These are phyloP conservation scores for Camelus dromedarius DNA, from an alignment of 2,113 vertebrate genomes.

Conservation along the genomic window DNA sequence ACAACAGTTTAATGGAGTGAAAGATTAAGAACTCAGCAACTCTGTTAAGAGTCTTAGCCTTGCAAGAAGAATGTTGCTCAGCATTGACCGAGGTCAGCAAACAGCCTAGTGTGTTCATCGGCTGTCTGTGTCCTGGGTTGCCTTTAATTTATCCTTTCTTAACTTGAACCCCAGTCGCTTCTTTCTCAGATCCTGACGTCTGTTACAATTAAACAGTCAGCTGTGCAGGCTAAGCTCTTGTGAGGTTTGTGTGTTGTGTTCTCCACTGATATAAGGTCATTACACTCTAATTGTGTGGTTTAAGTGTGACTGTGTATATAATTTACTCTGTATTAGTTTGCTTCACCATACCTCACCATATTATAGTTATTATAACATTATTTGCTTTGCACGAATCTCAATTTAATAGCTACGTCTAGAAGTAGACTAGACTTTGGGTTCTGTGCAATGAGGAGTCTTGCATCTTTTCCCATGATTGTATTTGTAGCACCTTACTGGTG, in stretches of 20 bases:
- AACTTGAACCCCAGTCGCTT: not conserved
- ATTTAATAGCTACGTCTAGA: not conserved
- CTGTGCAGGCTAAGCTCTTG: not conserved
- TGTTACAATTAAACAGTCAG: not conserved
- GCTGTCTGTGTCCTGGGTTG: not conserved
- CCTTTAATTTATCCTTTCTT: constrained; percentile 43
- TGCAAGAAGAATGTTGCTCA: not conserved
- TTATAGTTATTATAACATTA: not conserved
- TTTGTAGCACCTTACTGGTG: not conserved
- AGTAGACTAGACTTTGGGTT: not conserved
- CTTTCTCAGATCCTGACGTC: not conserved
- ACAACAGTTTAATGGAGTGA: not conserved
- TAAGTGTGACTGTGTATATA: not conserved
- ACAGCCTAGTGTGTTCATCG: not conserved
- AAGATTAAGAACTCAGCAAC: not conserved
- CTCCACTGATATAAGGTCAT: constrained; percentile 44
- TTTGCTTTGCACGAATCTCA: not conserved
- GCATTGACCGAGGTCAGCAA: not conserved
- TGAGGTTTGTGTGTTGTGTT: not conserved
- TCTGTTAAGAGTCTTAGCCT: not conserved
- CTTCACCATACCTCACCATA: not conserved
- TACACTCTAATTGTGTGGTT: not conserved
- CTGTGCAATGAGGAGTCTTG: not conserved
- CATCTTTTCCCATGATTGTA: not conserved
- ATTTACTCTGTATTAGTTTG: not conserved